Evolutionary conservation across 2,797 vertebrate species (phyloP).

Genomic region (Chrysocyon brachyurus): DNA sequence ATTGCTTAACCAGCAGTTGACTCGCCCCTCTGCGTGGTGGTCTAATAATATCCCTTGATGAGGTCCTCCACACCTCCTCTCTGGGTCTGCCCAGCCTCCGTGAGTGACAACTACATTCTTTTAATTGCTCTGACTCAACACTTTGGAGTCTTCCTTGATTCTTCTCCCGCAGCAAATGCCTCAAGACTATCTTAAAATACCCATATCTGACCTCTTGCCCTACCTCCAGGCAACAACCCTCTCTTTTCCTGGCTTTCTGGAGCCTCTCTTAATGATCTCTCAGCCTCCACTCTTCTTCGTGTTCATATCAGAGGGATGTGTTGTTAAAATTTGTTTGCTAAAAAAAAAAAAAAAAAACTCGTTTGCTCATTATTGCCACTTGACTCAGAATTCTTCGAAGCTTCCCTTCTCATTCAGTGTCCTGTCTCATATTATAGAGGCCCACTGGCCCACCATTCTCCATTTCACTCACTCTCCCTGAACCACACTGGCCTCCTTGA

Average conservation of each 20-base stretch:
- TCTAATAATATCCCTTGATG: fast-evolving
- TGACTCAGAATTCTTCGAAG: neutral
- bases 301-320: too few species aligned
- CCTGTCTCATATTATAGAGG: fast-evolving
- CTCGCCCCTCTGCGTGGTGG: neutral
- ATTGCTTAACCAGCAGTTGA: neutral
- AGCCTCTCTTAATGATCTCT: neutral
- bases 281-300: neutral
- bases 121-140: fast-evolving
- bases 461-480: fast-evolving
- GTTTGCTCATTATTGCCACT: fast-evolving
- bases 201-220: neutral
- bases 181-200: neutral
- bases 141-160: neutral
- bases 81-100: neutral
- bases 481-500: neutral
- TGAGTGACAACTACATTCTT: fast-evolving
- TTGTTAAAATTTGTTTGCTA: too few species aligned
- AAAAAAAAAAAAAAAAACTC: too few species aligned
- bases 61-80: neutral
- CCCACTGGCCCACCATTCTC: fast-evolving
- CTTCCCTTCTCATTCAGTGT: neutral
- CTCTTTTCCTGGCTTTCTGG: neutral
- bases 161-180: too few species aligned
- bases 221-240: fast-evolving